Evolutionary conservation across 1,140 invertebrate genomes (phyloP), one percentile per base, ranked within the genome.

Genomic region (Drosophila dunni): DNA sequence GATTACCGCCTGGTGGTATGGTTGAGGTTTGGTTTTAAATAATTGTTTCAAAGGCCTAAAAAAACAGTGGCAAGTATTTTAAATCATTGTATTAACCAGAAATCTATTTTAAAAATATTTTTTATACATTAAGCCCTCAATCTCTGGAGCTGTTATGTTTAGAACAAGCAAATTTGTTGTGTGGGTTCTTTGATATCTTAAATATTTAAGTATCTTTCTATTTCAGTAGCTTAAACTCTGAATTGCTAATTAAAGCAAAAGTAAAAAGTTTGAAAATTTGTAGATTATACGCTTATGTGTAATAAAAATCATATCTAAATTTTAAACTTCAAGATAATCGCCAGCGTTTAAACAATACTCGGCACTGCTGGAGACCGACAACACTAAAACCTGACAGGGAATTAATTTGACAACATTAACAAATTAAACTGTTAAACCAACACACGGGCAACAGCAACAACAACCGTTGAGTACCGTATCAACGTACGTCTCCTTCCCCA

Each of bases 381-480:
- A 62, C 57, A 75, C n/a, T 88, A 61, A 50, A 65, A 56, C 61
- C 69, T 80, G 84, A 89, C 85, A 85, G 74, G 80, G 80, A 84
- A 91, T 91, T 91, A 91, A 91, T 91, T 91, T 91, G 88, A 91
- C 88, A 91, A 88, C 81, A 91, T 91, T 91, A 91, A 91, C 88
- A 91, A 91, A 91, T 91, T 91, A 91, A 91, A 91, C 88, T 91
- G 88, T 91, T 91, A 78, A 91, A 81, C 65, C 67, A 51, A 78
- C 75, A 78, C 63, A 69, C 38, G 60, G 60, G 33, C 60, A 45
- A 34, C 70, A 45, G 66, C 10, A 56, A 76, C 33, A 75, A 13
- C 45, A 77, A 75, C 65, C 61, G 58, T 60, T 58, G 54, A 65
- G 57, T 62, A 29, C 33, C 62, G 50, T 62, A 61, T 66, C 48